These are phyloP conservation scores for Elaeidobius kamerunicus DNA, from an alignment of 2,888 invertebrate species.

Conservation along the genomic window DNA sequence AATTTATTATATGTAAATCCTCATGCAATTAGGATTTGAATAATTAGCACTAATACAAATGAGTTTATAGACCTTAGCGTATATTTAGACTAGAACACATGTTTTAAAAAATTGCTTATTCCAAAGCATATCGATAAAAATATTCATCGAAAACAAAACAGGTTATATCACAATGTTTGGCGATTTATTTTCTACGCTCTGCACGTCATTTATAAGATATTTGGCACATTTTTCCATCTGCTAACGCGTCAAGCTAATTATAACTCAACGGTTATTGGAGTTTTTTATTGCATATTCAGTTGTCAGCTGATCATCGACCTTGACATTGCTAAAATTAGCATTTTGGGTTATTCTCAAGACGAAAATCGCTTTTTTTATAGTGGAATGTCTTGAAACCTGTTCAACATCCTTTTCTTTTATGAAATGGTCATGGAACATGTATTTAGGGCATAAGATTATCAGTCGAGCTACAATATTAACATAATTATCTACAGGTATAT, in stretches of 20 bases:
- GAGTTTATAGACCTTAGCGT: not conserved
- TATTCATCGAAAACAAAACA: constrained; percentile 18
- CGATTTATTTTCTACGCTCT: constrained; percentile 15
- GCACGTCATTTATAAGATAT: constrained; percentile 13
- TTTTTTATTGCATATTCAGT: constrained; percentile 11
- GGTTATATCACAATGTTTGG: constrained; percentile 22
- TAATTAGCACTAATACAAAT: no score
- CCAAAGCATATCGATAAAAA: constrained; percentile 9
- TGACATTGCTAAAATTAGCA: constrained; percentile 25
- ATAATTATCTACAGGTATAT: no score
- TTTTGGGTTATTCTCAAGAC: not conserved
- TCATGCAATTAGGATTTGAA: no score
- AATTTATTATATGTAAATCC: no score
- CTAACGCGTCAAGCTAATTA: constrained; percentile 14
- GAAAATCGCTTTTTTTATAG: no score
- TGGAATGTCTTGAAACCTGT: no score
- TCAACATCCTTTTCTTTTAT: no score
- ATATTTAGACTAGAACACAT: not conserved
- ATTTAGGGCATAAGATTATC: no score
- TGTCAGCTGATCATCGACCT: constrained; percentile 29
- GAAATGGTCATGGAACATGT: no score
- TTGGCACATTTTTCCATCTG: constrained; percentile 17
- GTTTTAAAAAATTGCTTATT: not conserved
- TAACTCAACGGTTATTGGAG: constrained; percentile 15
- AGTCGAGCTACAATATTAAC: no score